phyloP scores from a whole-genome alignment of 2,888 invertebrate species.

The Dynastes maya region DNA sequence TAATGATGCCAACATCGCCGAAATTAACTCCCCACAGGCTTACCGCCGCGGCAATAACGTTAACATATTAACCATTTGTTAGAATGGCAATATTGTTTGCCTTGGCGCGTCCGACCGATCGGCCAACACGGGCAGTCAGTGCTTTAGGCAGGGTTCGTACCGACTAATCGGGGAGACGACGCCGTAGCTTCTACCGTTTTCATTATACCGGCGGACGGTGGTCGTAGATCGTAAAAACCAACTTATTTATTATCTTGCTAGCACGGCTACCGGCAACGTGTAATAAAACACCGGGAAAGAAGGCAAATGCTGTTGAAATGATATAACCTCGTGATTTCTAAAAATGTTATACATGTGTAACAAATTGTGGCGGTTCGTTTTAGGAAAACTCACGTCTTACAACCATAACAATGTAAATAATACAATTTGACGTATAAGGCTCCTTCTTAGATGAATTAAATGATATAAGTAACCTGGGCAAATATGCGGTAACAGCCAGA shows the following conservation, averaged over 20 bases:
- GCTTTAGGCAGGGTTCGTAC: conserved; percentile 52
- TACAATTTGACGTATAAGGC: too few species aligned
- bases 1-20: conserved; percentile 71
- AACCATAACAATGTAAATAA: too few species aligned
- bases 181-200: conserved; percentile 63
- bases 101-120: conserved; percentile 23
- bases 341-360: not conserved
- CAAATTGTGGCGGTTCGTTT: too few species aligned
- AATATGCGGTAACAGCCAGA: too few species aligned
- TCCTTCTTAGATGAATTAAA: too few species aligned
- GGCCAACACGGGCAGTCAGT: not conserved
- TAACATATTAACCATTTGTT: conserved; percentile 73
- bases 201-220: conserved; percentile 44
- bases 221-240: conserved; percentile 60
- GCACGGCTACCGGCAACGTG: conserved; percentile 36
- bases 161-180: conserved; percentile 49
- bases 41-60: conserved; percentile 71
- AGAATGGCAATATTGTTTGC: conserved; percentile 66
- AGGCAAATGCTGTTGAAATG: conserved; percentile 2
- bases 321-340: not conserved
- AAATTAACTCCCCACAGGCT: conserved; percentile 72
- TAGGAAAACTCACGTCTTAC: too few species aligned
- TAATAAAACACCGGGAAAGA: conserved; percentile 21
- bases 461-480: too few species aligned
- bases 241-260: conserved; percentile 59